A percentile compares a stretch with the other conserved stretches of the same genome.
Evolutionary conservation across 1,140 invertebrate species (phyloP).

Genomic region (Odontomachus brunneus): DNA sequence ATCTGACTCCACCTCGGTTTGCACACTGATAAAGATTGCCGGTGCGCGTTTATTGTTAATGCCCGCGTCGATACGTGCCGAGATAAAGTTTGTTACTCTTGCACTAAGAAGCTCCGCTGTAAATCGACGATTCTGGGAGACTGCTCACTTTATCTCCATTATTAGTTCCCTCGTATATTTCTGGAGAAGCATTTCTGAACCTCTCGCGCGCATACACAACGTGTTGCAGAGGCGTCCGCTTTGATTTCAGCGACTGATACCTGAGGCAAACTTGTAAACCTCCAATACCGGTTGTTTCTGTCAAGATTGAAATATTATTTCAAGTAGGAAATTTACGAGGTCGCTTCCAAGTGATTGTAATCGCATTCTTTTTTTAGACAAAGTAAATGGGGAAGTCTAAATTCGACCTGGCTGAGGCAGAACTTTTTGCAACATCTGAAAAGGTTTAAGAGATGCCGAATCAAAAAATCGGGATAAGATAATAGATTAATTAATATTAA

Average conservation of each 20-base stretch:
- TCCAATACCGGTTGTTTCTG: too few relatives aligned
- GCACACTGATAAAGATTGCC: slow-evolving; percentile 58
- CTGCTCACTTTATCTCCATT: slow-evolving; percentile 7
- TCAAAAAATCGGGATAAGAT: too few relatives aligned
- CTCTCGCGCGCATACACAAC: not conserved
- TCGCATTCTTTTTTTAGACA: too few relatives aligned
- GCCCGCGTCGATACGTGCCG: slow-evolving; percentile 15
- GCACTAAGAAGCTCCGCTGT: not conserved
- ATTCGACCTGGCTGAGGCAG: too few relatives aligned
- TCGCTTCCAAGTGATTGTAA: too few relatives aligned
- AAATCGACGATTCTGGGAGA: not conserved
- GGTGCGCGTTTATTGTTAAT: not conserved
- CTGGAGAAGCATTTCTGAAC: not conserved
- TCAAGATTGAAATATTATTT: too few relatives aligned
- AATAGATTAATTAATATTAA: too few relatives aligned
- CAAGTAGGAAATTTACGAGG: too few relatives aligned
- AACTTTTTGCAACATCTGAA: too few relatives aligned
- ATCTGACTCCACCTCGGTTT: slow-evolving; percentile 28
- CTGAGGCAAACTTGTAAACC: too few relatives aligned
- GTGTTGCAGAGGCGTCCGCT: not conserved
- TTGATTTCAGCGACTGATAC: not conserved
- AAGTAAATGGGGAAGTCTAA: too few relatives aligned
- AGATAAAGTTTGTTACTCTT: slow-evolving; percentile 41
- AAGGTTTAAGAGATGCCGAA: too few relatives aligned
- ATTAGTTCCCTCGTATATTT: not conserved